Percentiles rank a stretch among this genome's conserved stretches.
Conservation (phyloP, 2,113 vertebrate species). For the Gymnobelideus leadbeateri region DNA sequence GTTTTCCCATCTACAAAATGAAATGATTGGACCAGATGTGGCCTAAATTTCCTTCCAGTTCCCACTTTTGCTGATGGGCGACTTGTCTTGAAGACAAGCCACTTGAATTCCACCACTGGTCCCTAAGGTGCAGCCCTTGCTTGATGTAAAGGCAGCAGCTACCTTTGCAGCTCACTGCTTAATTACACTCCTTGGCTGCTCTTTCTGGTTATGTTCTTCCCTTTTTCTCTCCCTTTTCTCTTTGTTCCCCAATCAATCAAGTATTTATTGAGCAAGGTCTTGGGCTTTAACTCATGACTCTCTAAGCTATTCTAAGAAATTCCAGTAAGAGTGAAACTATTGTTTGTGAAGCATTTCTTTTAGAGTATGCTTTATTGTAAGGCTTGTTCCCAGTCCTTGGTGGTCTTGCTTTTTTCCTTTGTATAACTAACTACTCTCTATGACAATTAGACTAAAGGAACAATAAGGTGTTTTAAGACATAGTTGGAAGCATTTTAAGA, state of each 20-base stretch:
- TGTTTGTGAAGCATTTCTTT: neutral
- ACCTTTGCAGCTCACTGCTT: neutral
- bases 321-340: neutral
- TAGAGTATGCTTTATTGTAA: neutral
- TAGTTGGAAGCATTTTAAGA: neutral
- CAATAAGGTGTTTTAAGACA: neutral
- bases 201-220: neutral
- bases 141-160: neutral
- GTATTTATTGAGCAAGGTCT: conserved; percentile 2
- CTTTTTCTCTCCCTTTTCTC: neutral
- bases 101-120: neutral
- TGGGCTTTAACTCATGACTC: neutral
- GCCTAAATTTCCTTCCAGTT: neutral
- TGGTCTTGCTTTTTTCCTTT: neutral
- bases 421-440: neutral
- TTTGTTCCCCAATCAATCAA: neutral
- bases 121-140: neutral
- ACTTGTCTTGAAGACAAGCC: neutral
- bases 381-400: neutral
- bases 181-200: neutral
- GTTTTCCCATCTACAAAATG: conserved; percentile 15
- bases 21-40: neutral
- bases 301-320: neutral
- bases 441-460: neutral
- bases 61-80: neutral